A percentile compares a stretch with the other conserved stretches of the same genome.
These are phyloP conservation scores for Eupeodes luniger DNA, from an alignment of 2,888 invertebrate genomes.

Conservation along the genomic window DNA sequence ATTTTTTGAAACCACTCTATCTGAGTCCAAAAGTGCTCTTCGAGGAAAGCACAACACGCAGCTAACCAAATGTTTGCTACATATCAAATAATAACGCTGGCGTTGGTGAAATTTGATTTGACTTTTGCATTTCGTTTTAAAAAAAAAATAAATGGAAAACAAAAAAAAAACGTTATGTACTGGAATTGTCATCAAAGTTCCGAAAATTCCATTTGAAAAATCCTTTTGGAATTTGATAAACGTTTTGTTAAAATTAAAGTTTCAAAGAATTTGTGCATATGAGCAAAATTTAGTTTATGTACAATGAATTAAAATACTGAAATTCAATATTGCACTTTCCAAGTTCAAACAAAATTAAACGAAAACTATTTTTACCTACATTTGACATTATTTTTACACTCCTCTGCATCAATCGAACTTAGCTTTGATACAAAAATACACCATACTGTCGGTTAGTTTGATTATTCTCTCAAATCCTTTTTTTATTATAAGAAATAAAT, in stretches of 20 bases:
- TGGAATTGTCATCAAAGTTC: neutral
- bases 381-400: too few species aligned
- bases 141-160: neutral
- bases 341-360: too few species aligned
- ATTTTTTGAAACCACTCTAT: constrained; percentile 8
- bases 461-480: constrained; percentile 6
- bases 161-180: neutral
- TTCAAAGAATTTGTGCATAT: too few species aligned
- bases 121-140: neutral
- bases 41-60: neutral
- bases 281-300: too few species aligned
- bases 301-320: too few species aligned
- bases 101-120: constrained; percentile 11
- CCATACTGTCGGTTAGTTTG: neutral
- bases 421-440: too few species aligned
- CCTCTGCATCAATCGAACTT: too few species aligned
- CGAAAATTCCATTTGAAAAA: too few species aligned
- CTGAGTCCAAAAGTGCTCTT: constrained; percentile 33
- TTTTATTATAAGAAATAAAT: neutral
- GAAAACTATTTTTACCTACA: too few species aligned
- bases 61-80: constrained; percentile 2
- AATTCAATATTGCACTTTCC: too few species aligned
- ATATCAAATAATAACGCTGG: neutral
- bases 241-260: too few species aligned
- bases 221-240: too few species aligned